Evolutionary conservation across 2,797 vertebrate genomes (phyloP).

Genomic region (Crax fasciolata): DNA sequence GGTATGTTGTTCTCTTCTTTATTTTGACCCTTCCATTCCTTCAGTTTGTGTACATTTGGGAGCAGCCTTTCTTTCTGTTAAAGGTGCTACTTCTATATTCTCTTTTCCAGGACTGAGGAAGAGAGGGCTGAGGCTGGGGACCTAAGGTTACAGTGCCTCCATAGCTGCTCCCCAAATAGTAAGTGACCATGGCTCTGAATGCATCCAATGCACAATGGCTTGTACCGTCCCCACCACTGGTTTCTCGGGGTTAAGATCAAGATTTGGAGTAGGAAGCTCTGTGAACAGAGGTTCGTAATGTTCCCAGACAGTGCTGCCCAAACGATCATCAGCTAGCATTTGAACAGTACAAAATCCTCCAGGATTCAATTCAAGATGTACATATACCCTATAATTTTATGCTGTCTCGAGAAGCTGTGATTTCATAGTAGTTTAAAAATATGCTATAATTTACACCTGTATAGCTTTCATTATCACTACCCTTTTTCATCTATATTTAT

Average conservation of each 20-base stretch:
- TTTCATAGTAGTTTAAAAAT: constrained; percentile 66
- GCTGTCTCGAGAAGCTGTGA: constrained; percentile 63
- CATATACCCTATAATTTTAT: constrained; percentile 59
- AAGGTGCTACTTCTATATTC: constrained; percentile 76
- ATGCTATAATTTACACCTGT: constrained; percentile 71
- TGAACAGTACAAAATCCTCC: neutral
- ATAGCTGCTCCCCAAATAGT: constrained; percentile 82
- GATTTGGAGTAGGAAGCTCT: constrained; percentile 13
- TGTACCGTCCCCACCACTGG: neutral
- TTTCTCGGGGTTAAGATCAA: constrained; percentile 5
- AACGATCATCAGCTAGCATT: neutral
- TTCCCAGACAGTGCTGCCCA: constrained; percentile 8
- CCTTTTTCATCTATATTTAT: constrained; percentile 68
- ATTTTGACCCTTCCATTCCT: constrained; percentile 18
- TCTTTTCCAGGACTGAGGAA: constrained; percentile 82
- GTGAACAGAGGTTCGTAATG: constrained; percentile 26
- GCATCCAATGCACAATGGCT: constrained; percentile 30
- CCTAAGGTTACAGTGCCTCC: constrained; percentile 81
- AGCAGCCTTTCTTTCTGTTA: constrained; percentile 62
- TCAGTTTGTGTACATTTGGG: constrained; percentile 28
- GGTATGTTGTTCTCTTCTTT: constrained; percentile 27
- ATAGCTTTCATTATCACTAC: constrained; percentile 68
- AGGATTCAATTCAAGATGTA: constrained; percentile 43
- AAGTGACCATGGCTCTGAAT: constrained; percentile 73
- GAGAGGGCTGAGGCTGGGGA: constrained; percentile 81